phyloP scores from a whole-genome alignment of 2,113 vertebrate species.

The Pelecanus crispus region DNA sequence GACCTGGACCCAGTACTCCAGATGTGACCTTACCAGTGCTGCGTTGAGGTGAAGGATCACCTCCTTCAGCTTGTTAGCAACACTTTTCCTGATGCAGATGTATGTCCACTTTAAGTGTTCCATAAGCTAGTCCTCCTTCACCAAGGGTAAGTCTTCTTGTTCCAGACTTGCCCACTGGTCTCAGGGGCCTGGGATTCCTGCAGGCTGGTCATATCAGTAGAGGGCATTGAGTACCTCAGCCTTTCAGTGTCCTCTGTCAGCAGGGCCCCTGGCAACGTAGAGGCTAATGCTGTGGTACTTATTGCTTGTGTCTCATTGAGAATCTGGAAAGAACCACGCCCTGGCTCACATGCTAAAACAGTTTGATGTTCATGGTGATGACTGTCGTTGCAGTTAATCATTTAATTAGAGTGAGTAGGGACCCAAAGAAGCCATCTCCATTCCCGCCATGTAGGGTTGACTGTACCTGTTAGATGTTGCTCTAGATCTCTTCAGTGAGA shows the following conservation, averaged over 20 bases:
- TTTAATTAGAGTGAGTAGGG: not conserved
- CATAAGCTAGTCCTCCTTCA: not conserved
- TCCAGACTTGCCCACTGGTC: not conserved
- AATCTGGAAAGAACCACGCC: not conserved
- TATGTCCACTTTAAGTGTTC: not conserved
- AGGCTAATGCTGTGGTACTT: not conserved
- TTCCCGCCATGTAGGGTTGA: not conserved
- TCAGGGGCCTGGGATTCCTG: not conserved
- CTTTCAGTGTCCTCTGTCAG: not conserved
- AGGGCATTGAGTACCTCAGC: not conserved
- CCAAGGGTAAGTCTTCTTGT: not conserved
- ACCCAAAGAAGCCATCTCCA: not conserved
- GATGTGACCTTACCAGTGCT: not conserved
- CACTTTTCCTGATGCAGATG: not conserved
- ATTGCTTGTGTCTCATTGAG: not conserved
- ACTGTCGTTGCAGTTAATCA: not conserved
- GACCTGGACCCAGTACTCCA: not conserved
- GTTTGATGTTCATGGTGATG: not conserved
- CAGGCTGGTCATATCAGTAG: not conserved
- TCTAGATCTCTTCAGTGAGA: not conserved
- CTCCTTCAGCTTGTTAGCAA: not conserved
- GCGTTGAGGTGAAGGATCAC: not conserved
- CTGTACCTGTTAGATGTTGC: not conserved
- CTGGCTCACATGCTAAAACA: not conserved
- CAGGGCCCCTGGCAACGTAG: fast-evolving